Evolutionary conservation across 2,797 vertebrate species (phyloP), one percentile per base, ranked within the genome.

Genomic region (Lophura swinhoii): DNA sequence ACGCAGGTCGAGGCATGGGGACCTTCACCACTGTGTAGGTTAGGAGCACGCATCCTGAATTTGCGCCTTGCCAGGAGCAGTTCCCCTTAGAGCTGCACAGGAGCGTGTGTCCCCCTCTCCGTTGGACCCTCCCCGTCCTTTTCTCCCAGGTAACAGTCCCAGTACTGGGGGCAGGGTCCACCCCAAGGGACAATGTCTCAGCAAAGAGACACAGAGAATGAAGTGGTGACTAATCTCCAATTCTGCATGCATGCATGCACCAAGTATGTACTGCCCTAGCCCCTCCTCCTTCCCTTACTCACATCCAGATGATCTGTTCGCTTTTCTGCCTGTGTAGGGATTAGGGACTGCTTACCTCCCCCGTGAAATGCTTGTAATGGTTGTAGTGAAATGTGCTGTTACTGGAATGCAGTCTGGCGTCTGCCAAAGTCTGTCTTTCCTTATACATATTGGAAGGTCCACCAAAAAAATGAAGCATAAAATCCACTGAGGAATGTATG

Each of bases 401-500:
- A 35, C 21, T 76, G 71, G 74, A 81, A 88, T 76, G 77, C 23
- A 75, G 48, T 4, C 80, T 78, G 14, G 48, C 68, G 10, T 75
- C 70, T 55, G 55, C 55, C 55, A 59, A 84, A 88, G 15, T 56
- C 46, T 95, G 33, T 63, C 46, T 66, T 84, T 67, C 46, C 43
- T 84, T 73, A 22, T 51, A 24, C 28, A 4, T 70, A 37, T 29
- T 33, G 60, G 71, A 90, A 91, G 46, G 62, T 70, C 15, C 51
- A 93, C 46, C 63, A 70, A 90, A 86, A 86, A 90, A 35, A 24
- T n/a, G 59, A 81, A 80, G 71, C 29, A 67, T 63, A 73, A 91
- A 93, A 73, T 87, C 68, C 39, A 44, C 31, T 5, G 13, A 82
- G n/a, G 74, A 93, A 84, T 70, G 74, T 72, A 51, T 60, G 12